Evolutionary conservation across 2,797 vertebrate species (phyloP), one percentile per base, ranked within the genome.

Genomic region (Lepus townsendii): DNA sequence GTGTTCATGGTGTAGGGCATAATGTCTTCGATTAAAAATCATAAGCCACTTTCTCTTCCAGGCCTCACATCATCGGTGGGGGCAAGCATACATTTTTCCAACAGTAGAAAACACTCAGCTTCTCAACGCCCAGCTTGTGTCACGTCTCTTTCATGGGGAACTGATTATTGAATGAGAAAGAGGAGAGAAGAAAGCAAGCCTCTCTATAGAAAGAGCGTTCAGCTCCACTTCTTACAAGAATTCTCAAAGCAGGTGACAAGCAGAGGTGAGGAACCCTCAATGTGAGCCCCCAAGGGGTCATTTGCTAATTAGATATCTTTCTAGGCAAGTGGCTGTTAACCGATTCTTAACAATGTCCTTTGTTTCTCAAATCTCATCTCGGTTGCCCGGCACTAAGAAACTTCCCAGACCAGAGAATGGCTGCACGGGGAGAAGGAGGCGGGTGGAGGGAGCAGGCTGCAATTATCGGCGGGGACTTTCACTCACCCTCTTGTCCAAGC

Each of bases 131-230:
- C 22, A 60, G 3, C 24, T 7, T 8, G 5, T 54, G 30, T 84
- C 69, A 42, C 65, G 63, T 68, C 57, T 65, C n/a, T 97, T 87
- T 68, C 72, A 75, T 19, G 62, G 63, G 62, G 4, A 88, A 54
- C 79, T 86, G 35, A 73, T 90, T 76, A 85, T 52, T 83, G 80
- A 92, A 62, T 68, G 60, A 88, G 73, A 92, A 93, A 93, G 42
- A 88, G 32, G 63, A 73, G 78, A 76, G 72, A 95, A 78, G 38
- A 68, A 65, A 95, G 50, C 11, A 71, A 62, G 14, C 32, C 54
- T 68, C 13, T 92, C 63, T 94, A 32, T 72, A 93, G 94, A 73
- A 92, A 88, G 86, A 90, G 60, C 20, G 42, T 92, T 90, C 62
- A 27, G 38, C 42, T 26, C 32, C 26, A 52, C 93, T 63, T 75